Evolutionary conservation across 2,113 vertebrate species (phyloP), one percentile per base, ranked within the genome.

Genomic region (Rostratula benghalensis): DNA sequence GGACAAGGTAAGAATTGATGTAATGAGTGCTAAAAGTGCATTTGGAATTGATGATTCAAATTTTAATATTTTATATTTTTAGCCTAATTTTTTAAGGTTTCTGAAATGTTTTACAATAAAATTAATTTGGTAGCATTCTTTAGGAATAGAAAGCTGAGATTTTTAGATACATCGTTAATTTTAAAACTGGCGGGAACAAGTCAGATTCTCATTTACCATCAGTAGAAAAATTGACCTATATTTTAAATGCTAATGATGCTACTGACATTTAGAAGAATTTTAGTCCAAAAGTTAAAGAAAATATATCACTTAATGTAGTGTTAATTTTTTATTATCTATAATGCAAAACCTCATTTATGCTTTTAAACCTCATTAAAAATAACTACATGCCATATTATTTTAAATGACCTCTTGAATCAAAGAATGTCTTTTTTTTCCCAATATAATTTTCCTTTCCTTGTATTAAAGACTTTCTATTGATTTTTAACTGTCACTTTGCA

Each of bases 351-450:
- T 89, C 89, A 93, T 94, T 95, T 96, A 85, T 67, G 77, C 54
- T 93, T 97, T 95, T 71, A 96, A 95, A 68, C 56, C 17, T 94
- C 71, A 87, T 88, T 97, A 97, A 90, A 97, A 96, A 83, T 93
- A 95, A 96, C 46, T 85, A n/a, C 33, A 43, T 69, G 43, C 12
- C 43, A 17, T 63, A 90, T 93, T 92, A 87, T 94, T 97, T 97
- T 80, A 91, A 94, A 94, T 92, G 48, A 35, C 20, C 77, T 96
- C 69, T 93, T 65, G 91, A 45, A 90, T 94, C 70, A 95, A 61
- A 89, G n/a, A 63, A 50, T 82, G 48, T 22, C 2, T 39, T 46
- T 88, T 82, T 93, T 84, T 56, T 0, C 4, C 4, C 30, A 78
- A 50, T 48, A 61, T 48, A 0, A 68, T 45, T 76, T 90, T 70